Base-by-base conservation (phyloP, 53 echinoderm and acorn worm species). In the Hippasteria phrygiana region DNA sequence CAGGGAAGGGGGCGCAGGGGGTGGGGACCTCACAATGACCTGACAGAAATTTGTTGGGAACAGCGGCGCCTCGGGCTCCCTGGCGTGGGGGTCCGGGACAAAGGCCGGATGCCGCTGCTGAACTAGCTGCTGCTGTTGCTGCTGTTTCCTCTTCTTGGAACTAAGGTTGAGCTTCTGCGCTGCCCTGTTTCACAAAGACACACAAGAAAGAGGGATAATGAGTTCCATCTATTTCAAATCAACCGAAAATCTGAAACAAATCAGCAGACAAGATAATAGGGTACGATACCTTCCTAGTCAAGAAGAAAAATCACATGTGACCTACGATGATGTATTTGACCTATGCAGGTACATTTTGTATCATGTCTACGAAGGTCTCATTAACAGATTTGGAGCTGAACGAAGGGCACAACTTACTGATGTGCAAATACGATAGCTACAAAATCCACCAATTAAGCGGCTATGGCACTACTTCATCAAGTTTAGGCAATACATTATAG, bases 81-180 rank as follows among this genome's bases (percentile, higher is more conserved):
- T 83, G 36, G 93, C 77, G 20, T 70, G 88, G 65, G 91, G 65
- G 64, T 91, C 91, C 0, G 94, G 90, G 35, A 89, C 46, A 78
- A 89, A 78, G 6, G 51, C n/a, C 40, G 69, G 78, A 79, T 78
- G 89, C 5, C 79, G 89, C 16, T 41, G 78, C 53, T 73, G 78
- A 73, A 31, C 73, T 14, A 66, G 77, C 26, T 83, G 83, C 11
- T 28, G 48, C 41, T 70, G 86, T 20, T 86, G 72, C 54, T 77
- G 64, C 78, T 93, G 90, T 74, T 92, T 91, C 67, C 95, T 93
- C 90, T 97, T 97, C 89, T 97, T 97, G 41, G 98, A 97, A 71
- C 95, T 95, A 11, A 97, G 92, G 69, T 97, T 97, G 16, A 97
- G 77, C 82, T 97, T 97, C 88, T 97, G 98, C 73, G 98, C 98